Evolutionary conservation across 2,113 vertebrate genomes (phyloP).

Genomic region (Nanorana parkeri): DNA sequence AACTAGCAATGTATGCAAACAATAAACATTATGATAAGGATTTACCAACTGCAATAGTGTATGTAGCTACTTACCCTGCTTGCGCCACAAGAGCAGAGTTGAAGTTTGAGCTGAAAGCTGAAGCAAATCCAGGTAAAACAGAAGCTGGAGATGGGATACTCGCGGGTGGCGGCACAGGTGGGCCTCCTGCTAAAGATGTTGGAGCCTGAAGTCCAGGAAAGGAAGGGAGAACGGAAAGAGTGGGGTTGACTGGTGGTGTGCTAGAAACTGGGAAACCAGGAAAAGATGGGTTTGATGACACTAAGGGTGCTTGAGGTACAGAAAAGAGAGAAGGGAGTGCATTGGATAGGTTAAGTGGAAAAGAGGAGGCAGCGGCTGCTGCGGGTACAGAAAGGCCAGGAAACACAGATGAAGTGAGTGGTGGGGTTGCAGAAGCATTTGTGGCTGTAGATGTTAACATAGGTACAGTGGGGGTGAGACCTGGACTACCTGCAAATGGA

Average conservation of each 20-base stretch:
- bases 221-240: slow-evolving; percentile 87
- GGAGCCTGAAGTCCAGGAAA: slow-evolving; percentile 90
- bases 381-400: slow-evolving; percentile 69
- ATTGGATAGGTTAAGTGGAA: slow-evolving; percentile 84
- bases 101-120: slow-evolving; percentile 96
- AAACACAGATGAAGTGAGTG: slow-evolving; percentile 72
- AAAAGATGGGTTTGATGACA: slow-evolving; percentile 79
- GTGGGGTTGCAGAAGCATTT: slow-evolving; percentile 62
- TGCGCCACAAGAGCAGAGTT: slow-evolving; percentile 88
- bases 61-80: slow-evolving; percentile 76
- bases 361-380: slow-evolving; percentile 75
- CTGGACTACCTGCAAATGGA: slow-evolving; percentile 72
- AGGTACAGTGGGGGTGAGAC: slow-evolving; percentile 71
- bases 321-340: slow-evolving; percentile 85
- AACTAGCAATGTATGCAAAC: no score
- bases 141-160: slow-evolving; percentile 84
- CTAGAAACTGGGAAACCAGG: slow-evolving; percentile 87
- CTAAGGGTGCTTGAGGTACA: slow-evolving; percentile 76
- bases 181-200: slow-evolving; percentile 84
- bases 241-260: slow-evolving; percentile 82
- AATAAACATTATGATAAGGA: no score
- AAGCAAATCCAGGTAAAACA: slow-evolving; percentile 91
- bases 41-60: neutral
- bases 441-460: slow-evolving; percentile 69
- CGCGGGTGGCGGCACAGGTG: slow-evolving; percentile 82